These are phyloP conservation scores for Heliocidaris erythrogramma DNA, from an alignment of 35 echinoderm and acorn worm genomes.

Conservation along the genomic window DNA sequence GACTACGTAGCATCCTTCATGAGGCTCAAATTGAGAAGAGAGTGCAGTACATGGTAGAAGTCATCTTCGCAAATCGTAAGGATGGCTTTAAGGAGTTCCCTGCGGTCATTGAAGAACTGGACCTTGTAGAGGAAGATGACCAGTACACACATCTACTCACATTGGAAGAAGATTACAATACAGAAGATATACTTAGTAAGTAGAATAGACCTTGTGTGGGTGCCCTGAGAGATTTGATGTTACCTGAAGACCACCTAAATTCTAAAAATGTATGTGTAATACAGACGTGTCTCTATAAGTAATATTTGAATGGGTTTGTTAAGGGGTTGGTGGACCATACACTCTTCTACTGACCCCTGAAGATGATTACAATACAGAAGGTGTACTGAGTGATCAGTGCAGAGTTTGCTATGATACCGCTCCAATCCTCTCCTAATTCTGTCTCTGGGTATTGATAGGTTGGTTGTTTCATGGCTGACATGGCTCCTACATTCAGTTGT, in stretches of 20 bases:
- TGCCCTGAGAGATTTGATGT: background rate
- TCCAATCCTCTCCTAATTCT: too few species aligned
- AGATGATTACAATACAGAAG: conserved; percentile 80
- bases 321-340: conserved; percentile 74
- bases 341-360: conserved; percentile 86
- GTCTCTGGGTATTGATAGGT: too few species aligned
- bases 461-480: too few species aligned
- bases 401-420: background rate
- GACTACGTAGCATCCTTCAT: conserved; percentile 88
- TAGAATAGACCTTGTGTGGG: background rate
- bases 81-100: conserved; percentile 98
- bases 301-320: background rate
- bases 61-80: conserved; percentile 93
- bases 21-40: conserved; percentile 92
- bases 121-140: conserved; percentile 87
- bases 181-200: conserved; percentile 92
- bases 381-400: conserved; percentile 71
- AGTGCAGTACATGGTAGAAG: conserved; percentile 99
- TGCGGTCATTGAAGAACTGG: conserved; percentile 72
- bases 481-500: too few species aligned
- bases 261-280: background rate
- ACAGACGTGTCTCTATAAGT: background rate
- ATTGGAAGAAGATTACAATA: conserved; percentile 82
- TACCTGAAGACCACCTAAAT: too few species aligned
- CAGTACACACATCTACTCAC: conserved; percentile 97